Evolutionary conservation across 2,797 vertebrate genomes (phyloP).

Genomic region (Poeciliopsis infans): DNA sequence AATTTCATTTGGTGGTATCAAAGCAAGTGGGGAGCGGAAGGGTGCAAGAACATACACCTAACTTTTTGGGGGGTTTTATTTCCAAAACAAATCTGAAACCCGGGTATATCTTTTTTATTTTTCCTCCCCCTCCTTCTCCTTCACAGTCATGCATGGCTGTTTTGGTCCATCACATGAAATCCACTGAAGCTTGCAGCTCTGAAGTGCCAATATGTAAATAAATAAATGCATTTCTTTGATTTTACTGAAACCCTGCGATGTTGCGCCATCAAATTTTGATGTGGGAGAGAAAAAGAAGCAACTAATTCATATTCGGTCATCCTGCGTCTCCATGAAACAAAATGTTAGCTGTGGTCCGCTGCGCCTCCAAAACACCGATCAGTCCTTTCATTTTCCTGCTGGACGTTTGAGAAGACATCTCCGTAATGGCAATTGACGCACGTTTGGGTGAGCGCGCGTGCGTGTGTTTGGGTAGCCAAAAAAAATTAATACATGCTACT

Average conservation of each 20-base stretch:
- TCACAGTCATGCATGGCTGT: background rate
- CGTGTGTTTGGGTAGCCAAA: background rate
- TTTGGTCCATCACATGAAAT: background rate
- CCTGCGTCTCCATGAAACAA: conserved; percentile 36
- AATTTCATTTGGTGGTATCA: background rate
- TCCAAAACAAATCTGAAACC: background rate
- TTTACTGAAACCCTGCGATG: conserved; percentile 9
- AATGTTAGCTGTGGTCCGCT: conserved; percentile 20
- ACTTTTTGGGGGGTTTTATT: background rate
- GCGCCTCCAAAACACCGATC: conserved; percentile 60
- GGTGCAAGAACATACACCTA: too few relatives aligned
- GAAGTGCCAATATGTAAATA: background rate
- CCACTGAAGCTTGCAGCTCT: background rate
- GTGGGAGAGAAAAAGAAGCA: background rate
- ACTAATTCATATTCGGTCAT: conserved; percentile 37
- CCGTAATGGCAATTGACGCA: conserved; percentile 62
- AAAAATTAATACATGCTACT: conserved; percentile 45
- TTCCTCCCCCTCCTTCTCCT: background rate
- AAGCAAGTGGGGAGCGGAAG: background rate
- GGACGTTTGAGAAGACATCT: conserved; percentile 47
- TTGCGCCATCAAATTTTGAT: conserved; percentile 20
- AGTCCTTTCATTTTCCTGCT: conserved; percentile 55
- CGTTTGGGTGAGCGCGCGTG: conserved; percentile 22
- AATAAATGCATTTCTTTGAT: background rate
- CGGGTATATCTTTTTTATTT: background rate